Base-by-base conservation (phyloP, 2,888 invertebrate species). In the Drosophila testacea region DNA sequence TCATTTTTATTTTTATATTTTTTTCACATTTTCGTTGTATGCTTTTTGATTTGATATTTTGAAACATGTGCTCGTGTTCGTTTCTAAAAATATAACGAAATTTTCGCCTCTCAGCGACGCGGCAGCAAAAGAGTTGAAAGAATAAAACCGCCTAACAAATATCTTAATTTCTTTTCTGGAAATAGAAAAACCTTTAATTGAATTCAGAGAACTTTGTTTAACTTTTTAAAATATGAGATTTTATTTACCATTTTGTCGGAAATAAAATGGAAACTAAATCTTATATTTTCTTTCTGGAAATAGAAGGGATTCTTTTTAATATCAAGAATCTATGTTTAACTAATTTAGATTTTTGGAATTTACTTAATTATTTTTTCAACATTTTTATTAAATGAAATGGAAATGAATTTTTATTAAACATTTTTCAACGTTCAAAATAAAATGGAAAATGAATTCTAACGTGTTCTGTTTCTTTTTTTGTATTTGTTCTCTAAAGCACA, bases 21-120 rank as follows among this genome's bases (percentile, higher is more conserved):
- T 38, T 38, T 63, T 46, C 22, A 51, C 27, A 32, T 16, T 65
- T 68, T 60, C 50, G 36, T 57, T 64, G 54, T 44, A 56, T 67
- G 63, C 47, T 68, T 78, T 87, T 74, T 77, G 83, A 83, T 86
- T 78, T 83, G 88, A 88, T 86, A 81, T 85, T 88, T 81, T 83
- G 69, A 85, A 85, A 85, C 84, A 85, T 85, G 88, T 85, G 84
- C 84, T 77, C 77, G 63, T 62, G 56, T 51, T 44, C 63, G 51
- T 54, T 83, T 83, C 88, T 84, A 86, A 73, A 84, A 83, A 84
- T 84, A 81, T 54, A 69, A 59, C 63, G 54, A 44, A 44, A 39
- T 46, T 59, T 62, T 62, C 36, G 63, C 48, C 69, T 77, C 56
- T 73, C 73, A 42, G 51, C 61, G 57, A 42, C 30, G 47, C 64